Conservation (phyloP, 2,888 invertebrate species). For the Lissonota sp. region DNA sequence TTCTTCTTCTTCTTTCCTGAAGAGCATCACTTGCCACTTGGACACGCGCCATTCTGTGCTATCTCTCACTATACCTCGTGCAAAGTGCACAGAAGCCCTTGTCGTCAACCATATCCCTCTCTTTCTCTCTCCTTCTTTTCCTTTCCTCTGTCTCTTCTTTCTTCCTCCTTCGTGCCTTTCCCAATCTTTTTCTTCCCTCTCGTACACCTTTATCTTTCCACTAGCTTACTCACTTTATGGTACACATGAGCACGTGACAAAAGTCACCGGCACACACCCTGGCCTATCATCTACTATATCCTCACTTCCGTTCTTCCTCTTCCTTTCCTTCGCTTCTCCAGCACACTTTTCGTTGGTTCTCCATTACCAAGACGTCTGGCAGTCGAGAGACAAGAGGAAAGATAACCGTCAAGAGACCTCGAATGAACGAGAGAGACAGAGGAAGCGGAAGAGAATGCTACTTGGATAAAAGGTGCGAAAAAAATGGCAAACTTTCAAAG, state of each 20-base stretch:
- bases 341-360: conserved; percentile 45
- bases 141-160: conserved; percentile 10
- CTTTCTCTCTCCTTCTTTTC: conserved; percentile 4
- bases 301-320: conserved; percentile 18
- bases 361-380: conserved; percentile 59
- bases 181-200: neutral
- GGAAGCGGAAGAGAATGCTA: conserved; percentile 35
- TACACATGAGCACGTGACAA: conserved; percentile 40
- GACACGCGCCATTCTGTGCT: conserved; percentile 77
- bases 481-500: conserved; percentile 5
- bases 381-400: conserved; percentile 29
- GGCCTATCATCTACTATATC: conserved; percentile 14
- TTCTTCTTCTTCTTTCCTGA: conserved; percentile 59
- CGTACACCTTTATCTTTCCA: conserved; percentile 19
- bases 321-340: conserved; percentile 16
- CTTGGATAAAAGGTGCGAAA: neutral
- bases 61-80: conserved; percentile 1
- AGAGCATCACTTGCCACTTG: conserved; percentile 80
- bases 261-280: conserved; percentile 46
- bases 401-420: conserved; percentile 59
- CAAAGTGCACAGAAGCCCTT: conserved; percentile 68
- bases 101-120: conserved; percentile 27
- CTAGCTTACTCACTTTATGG: conserved; percentile 31
- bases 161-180: neutral
- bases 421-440: conserved; percentile 5